Conservation (phyloP, 2,113 vertebrate species). For the Petroica traversi region DNA sequence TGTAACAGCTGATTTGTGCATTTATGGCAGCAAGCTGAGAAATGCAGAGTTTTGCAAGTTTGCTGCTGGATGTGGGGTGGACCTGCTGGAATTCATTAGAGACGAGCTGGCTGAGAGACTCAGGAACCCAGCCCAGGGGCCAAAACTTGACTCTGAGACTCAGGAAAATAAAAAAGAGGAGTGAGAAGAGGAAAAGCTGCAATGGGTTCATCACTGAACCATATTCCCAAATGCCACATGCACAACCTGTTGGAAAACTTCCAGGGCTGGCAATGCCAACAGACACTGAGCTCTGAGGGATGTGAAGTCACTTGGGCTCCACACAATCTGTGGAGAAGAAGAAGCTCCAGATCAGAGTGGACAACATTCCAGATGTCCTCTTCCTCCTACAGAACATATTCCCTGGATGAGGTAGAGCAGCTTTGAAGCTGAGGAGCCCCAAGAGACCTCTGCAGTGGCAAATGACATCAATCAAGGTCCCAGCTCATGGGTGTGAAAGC, state of each 20-base stretch:
- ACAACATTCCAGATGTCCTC: neutral
- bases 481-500: neutral
- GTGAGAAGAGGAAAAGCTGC: neutral
- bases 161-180: neutral
- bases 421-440: neutral
- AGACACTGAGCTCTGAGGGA: neutral
- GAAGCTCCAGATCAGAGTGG: neutral
- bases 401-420: neutral
- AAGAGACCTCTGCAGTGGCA: neutral
- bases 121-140: neutral
- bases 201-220: neutral
- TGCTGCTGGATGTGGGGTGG: neutral
- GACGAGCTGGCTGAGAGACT: neutral
- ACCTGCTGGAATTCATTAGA: neutral
- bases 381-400: neutral
- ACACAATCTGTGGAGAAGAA: neutral
- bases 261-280: neutral
- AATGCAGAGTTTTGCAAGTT: accelerated
- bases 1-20: neutral
- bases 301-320: neutral
- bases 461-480: neutral
- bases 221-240: neutral
- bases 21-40: neutral
- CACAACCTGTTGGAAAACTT: neutral
- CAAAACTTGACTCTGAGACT: neutral